Evolutionary conservation across 2,113 vertebrate species (phyloP).

Genomic region (Chinchilla lanigera): DNA sequence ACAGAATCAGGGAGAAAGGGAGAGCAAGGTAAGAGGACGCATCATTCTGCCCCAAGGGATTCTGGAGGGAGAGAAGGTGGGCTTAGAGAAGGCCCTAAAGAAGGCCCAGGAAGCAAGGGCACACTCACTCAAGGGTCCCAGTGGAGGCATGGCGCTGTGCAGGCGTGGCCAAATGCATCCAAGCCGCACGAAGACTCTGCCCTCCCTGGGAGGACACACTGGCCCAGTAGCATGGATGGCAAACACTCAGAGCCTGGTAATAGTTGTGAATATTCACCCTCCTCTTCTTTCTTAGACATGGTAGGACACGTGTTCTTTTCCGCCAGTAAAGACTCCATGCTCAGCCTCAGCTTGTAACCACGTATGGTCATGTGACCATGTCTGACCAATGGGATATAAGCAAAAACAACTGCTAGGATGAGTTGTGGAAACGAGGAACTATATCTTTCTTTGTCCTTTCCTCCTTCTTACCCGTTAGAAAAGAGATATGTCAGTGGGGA

Average conservation of each 20-base stretch:
- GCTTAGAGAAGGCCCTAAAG: neutral
- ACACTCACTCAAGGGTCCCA: neutral
- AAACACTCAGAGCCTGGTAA: neutral
- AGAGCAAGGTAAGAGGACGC: neutral
- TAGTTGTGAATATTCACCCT: constrained; percentile 1
- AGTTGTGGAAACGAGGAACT: neutral
- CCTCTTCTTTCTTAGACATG: neutral
- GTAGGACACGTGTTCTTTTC: neutral
- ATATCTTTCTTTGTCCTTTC: neutral
- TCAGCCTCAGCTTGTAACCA: neutral
- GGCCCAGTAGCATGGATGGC: neutral
- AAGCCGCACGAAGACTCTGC: neutral
- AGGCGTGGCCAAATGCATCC: neutral
- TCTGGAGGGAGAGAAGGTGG: neutral
- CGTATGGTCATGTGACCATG: neutral
- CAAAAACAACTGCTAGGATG: neutral
- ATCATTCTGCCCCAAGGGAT: neutral
- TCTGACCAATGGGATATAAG: neutral
- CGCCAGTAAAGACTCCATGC: neutral
- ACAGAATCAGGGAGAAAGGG: constrained; percentile 35
- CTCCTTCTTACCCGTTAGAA: neutral
- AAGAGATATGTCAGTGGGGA: neutral
- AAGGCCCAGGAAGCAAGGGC: neutral
- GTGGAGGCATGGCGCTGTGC: neutral
- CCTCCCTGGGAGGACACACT: neutral